phyloP scores from a whole-genome alignment of 2,888 invertebrate species.

The Pollenia amentaria region DNA sequence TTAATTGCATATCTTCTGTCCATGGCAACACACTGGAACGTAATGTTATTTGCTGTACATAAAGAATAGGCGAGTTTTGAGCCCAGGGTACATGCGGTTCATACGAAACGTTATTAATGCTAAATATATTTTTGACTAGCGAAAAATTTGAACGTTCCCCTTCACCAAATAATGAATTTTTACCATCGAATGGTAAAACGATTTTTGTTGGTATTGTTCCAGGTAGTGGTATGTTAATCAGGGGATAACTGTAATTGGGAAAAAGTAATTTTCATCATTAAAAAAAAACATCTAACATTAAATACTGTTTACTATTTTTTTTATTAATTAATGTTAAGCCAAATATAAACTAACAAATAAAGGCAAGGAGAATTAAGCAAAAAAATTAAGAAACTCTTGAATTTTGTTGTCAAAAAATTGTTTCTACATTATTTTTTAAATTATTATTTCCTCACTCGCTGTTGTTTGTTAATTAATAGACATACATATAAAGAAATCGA shows the following conservation, averaged over 20 bases:
- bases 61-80: constrained; percentile 87
- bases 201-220: constrained; percentile 93
- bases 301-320: no score
- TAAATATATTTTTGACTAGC: constrained; percentile 78
- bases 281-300: no score
- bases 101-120: constrained; percentile 76
- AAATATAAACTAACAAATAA: no score
- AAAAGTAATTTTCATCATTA: neutral
- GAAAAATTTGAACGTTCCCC: constrained; percentile 76
- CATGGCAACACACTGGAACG: constrained; percentile 94
- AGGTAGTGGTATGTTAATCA: constrained; percentile 94
- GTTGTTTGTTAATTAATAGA: no score
- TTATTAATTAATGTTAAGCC: no score
- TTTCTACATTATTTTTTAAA: no score
- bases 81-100: constrained; percentile 87
- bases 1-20: constrained; percentile 91
- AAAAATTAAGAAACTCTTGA: no score
- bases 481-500: no score
- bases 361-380: no score
- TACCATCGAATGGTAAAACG: constrained; percentile 86
- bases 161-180: constrained; percentile 80
- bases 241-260: constrained; percentile 89
- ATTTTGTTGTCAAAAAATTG: no score
- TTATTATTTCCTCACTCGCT: no score
- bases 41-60: constrained; percentile 91